Conservation (phyloP, 2,797 vertebrate species). For the Sternotherus odoratus region DNA sequence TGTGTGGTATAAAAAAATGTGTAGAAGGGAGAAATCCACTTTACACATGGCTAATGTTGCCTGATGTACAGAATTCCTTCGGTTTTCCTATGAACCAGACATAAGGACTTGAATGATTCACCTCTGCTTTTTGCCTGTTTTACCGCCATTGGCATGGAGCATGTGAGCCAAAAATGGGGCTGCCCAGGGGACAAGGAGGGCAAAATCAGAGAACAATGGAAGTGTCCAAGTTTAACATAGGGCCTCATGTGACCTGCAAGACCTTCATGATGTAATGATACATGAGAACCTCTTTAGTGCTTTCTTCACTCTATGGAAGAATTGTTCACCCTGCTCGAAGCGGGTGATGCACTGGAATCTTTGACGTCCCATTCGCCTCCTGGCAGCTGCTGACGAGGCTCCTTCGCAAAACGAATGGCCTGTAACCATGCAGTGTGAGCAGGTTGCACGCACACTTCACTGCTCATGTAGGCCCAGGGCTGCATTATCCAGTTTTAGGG, state of each 20-base stretch:
- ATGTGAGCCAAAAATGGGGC: neutral
- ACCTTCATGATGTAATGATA: neutral
- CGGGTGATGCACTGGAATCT: neutral
- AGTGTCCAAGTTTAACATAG: conserved; percentile 9
- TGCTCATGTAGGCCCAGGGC: fast-evolving
- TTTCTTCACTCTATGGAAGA: neutral
- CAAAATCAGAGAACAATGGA: fast-evolving
- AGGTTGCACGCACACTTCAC: neutral
- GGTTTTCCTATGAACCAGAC: neutral
- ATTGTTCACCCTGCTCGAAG: neutral
- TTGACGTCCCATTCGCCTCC: neutral
- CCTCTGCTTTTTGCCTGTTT: neutral
- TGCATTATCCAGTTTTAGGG: neutral
- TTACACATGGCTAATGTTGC: neutral
- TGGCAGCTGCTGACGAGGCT: conserved; percentile 23
- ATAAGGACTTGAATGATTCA: neutral
- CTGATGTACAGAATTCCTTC: neutral
- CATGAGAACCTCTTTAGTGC: neutral
- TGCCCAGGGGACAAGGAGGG: neutral
- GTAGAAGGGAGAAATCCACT: neutral
- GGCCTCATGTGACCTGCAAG: conserved; percentile 6
- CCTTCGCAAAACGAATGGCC: conserved; percentile 35
- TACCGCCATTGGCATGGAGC: neutral
- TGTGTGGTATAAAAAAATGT: fast-evolving
- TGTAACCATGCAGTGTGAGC: neutral